Evolutionary conservation across 2,888 invertebrate species (phyloP), one percentile per base, ranked within the genome.

Genomic region (Sclerodermus sp.): DNA sequence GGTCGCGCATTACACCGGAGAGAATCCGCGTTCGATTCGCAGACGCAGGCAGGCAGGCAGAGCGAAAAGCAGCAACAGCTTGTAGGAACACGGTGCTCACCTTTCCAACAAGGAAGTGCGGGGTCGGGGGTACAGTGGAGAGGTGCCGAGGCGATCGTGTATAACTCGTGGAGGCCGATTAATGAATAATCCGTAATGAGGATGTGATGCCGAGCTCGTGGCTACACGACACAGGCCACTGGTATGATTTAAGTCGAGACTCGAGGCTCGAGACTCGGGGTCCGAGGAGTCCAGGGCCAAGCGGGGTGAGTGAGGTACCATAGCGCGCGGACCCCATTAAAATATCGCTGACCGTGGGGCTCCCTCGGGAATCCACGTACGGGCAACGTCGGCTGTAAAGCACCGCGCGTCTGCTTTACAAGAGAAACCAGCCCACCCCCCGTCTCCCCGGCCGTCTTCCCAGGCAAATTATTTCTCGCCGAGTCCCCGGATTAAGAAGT

Each of bases 161-260:
- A 23, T 23, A 23, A 23, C 23, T 23, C 23, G 8, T n/a, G 23
- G 23, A 23, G 23, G 54, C 30, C 68, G 67, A 73, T 74, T 73
- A 72, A 74, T 74, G 73, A 74, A 74, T 70, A 71, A 71, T 68
- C 68, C 64, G 67, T 71, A 73, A 74, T 73, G 68, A 73, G 71
- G 67, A 74, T 64, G 66, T 65, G 67, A 66, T 60, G 53, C 34
- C 46, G 48, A 54, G 60, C 53, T 60, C 55, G 57, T 57, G 58
- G 53, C 64, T 50, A 37, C 45, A 31, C 44, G 55, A 48, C 44
- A 15, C 45, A 17, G 13, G 41, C 13, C 29, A n/a, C 12, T 23
- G 30, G 1, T 42, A 23, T 15, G 18, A 12, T 41, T 10, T 41
- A 41, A 17, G 41, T 41, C 15, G 39, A 39, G 15, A 17, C 39